Evolutionary conservation across 2,888 invertebrate species (phyloP), one percentile per base, ranked within the genome.

Genomic region (Trachelus stipa): DNA sequence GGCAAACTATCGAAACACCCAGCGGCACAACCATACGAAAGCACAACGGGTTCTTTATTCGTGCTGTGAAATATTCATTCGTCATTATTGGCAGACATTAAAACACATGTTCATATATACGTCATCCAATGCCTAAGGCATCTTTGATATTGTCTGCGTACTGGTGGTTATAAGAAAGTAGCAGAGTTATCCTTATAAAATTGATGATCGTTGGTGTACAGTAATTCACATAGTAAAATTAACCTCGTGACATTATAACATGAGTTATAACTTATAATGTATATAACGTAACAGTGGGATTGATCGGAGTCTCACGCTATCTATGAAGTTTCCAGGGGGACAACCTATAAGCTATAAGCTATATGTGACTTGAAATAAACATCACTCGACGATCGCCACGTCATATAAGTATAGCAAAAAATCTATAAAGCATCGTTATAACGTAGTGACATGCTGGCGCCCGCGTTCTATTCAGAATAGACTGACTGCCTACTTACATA

Each of bases 321-420:
- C 71, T 12, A 71, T 3, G 71, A 71, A 71, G 71, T 31, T 71
- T 71, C 71, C 33, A 15, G 30, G 73, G 74, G 76, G 73, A 79
- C 79, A 82, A 81, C 82, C 85, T 88, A 85, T 84, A 84, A 86
- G 84, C 40, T 15, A 40, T 40, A 23, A 40, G 56, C 23, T 56
- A 23, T 56, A 56, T 23, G 56, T 82, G 80, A 85, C 81, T 86
- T 89, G 85, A 89, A 90, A 90, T 89, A 90, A 90, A 88, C 88
- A 88, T 89, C 87, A 89, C 86, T 85, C 81, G 80, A 84, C 84
- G 85, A 89, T 88, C 87, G 90, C 91, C 91, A 91, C 91, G 91
- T 91, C 91, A 90, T 85, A 80, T 78, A 84, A 83, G 79, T 81
- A 82, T 85, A 80, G 84, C 85, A 85, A 88, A 87, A 89, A 89